Evolutionary conservation across 1,140 invertebrate genomes (phyloP), one percentile per base, ranked within the genome.

Genomic region (Halictus rubicundus): DNA sequence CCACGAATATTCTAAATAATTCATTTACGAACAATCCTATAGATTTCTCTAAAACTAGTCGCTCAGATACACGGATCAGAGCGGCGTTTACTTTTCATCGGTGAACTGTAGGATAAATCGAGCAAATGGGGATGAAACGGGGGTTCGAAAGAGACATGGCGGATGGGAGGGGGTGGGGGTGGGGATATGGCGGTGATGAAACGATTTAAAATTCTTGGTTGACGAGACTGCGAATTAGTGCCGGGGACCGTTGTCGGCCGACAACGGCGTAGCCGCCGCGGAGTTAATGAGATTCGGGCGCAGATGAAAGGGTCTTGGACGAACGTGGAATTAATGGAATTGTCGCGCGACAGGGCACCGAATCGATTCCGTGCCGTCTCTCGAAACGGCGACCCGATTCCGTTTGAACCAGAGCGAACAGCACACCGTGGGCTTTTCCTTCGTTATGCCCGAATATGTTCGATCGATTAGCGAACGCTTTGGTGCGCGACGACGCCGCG

Each of bases 271-370:
- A 37, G 39, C n/a, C 25, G 74, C 14, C 66, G 46, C 21, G 42
- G 63, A 37, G 54, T 76, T 68, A 76, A 76, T 68, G 74, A 76
- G 19, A 68, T 76, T 76, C 63, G 61, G 63, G 54, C 0, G 32
- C n/a, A 27, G 72, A 66, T 42, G 72, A 75, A 75, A 66, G 49
- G 37, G 61, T 3, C 49, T 68, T 32, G 74, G 42, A 46, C 54
- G 27, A 61, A 69, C 66, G 54, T 37, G 32, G 60, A 71, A 71
- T 78, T 78, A 71, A 78, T 65, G 68, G 76, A 72, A 78, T 72
- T 64, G 46, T 78, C 68, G 59, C 42, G n/a, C n/a, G 59, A 42
- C 12, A 27, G 14, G 19, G 32, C 19, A 10, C 25, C 23, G 52
- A 78, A 78, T 78, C 59, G 27, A 70, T 78, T 77, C n/a, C 16